Percentiles rank a stretch among this genome's conserved stretches.
Conservation (phyloP, 2,113 vertebrate genomes). For the Neolamprologus tretocephalus region DNA sequence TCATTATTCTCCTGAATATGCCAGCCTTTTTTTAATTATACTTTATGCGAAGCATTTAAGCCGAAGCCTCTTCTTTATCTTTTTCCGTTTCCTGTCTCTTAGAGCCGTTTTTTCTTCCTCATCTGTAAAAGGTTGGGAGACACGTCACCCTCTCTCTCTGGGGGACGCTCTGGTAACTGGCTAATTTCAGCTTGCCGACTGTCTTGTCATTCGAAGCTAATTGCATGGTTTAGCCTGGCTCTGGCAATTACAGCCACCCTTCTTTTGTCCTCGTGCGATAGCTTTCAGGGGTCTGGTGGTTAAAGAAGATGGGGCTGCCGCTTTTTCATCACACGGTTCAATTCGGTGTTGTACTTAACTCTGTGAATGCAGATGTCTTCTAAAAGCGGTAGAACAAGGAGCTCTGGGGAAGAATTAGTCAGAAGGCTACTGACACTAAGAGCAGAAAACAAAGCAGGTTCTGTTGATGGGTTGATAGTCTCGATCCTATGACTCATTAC, state of each 20-base stretch:
- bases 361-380: conserved; percentile 22
- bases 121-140: conserved; percentile 52
- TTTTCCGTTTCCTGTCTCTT: background rate
- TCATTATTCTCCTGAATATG: conserved; percentile 44
- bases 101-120: conserved; percentile 1
- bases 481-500: background rate
- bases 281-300: conserved; percentile 57
- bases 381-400: background rate
- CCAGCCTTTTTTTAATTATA: conserved; percentile 80
- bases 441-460: background rate
- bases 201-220: conserved; percentile 64
- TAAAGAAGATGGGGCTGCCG: conserved; percentile 27
- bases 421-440: background rate
- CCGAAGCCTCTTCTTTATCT: conserved; percentile 62
- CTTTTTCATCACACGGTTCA: background rate
- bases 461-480: background rate
- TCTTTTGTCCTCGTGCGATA: conserved; percentile 41
- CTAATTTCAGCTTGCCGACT: conserved; percentile 54
- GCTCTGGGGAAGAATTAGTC: background rate
- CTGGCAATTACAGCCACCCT: conserved; percentile 45
- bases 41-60: conserved; percentile 66
- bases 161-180: conserved; percentile 21
- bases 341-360: conserved; percentile 16
- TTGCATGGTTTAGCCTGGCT: conserved; percentile 60
- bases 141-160: conserved; percentile 27